Conservation (phyloP, 2,113 vertebrate genomes). For the Dicentrarchus labrax region DNA sequence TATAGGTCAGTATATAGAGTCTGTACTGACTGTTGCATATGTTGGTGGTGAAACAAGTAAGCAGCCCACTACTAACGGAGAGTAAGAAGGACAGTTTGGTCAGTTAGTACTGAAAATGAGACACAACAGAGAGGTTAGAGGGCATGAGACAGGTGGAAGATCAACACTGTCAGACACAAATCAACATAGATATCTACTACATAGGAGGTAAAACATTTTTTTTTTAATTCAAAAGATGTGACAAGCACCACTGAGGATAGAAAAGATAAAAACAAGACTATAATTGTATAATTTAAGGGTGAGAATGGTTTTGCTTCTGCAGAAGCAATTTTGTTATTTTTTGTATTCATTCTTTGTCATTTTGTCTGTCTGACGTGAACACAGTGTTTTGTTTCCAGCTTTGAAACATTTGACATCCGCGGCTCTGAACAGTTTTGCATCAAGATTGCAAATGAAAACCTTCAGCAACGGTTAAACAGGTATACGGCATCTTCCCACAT, state of each 20-base stretch:
- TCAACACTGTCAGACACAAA: neutral
- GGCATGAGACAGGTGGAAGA: constrained; percentile 4
- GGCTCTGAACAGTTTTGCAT: neutral
- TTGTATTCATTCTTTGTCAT: neutral
- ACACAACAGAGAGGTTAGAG: constrained; percentile 10
- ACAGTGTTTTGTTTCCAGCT: neutral
- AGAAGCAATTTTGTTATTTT: neutral
- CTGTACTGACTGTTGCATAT: neutral
- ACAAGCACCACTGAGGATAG: neutral
- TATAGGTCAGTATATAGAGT: neutral
- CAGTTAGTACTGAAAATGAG: neutral
- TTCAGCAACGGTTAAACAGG: neutral
- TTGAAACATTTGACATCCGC: constrained; percentile 9
- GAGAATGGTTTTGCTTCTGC: neutral
- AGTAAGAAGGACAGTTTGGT: neutral
- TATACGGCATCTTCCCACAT: neutral
- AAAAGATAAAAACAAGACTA: neutral
- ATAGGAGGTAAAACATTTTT: neutral
- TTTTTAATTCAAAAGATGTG: neutral
- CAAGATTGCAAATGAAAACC: neutral
- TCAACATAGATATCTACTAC: neutral
- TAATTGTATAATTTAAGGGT: neutral
- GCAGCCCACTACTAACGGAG: neutral
- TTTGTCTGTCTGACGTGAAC: neutral
- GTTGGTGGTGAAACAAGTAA: neutral